A percentile compares a stretch with the other conserved stretches of the same genome.
Evolutionary conservation across 2,888 invertebrate genomes (phyloP).

Genomic region (Sinelater perroti): DNA sequence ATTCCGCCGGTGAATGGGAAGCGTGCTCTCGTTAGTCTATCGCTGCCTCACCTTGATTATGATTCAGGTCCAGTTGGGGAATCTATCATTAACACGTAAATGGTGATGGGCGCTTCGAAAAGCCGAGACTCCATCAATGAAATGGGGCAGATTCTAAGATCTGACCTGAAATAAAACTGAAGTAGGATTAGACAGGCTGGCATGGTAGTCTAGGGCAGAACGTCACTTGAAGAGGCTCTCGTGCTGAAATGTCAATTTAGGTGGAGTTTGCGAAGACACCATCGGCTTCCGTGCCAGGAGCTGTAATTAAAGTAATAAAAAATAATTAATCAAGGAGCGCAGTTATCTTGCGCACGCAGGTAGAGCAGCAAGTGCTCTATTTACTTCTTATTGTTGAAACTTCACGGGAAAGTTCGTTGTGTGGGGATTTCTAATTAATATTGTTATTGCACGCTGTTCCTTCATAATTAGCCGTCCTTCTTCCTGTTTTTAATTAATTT

Average conservation of each 20-base stretch:
- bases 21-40: not conserved
- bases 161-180: not conserved
- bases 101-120: not conserved
- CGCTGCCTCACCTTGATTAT: not conserved
- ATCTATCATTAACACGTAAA: conserved; percentile 17
- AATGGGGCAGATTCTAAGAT: not conserved
- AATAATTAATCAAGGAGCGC: conserved; percentile 18
- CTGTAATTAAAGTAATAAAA: conserved; percentile 17
- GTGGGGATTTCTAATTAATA: conserved; percentile 8
- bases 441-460: conserved; percentile 5
- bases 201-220: not conserved
- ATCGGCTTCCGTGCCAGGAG: conserved; percentile 20
- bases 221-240: conserved; percentile 8
- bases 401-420: not conserved
- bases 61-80: conserved; percentile 4
- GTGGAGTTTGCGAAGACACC: conserved; percentile 17
- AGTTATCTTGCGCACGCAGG: conserved; percentile 6
- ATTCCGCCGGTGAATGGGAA: conserved; percentile 4
- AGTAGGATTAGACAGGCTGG: not conserved
- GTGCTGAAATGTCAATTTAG: conserved; percentile 12
- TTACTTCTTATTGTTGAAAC: conserved; percentile 6
- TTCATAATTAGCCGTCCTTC: no score
- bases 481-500: no score
- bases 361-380: conserved; percentile 1
- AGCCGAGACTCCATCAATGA: not conserved